Conservation (phyloP, 2,888 invertebrate species). For the Habrosyne pyritoides region DNA sequence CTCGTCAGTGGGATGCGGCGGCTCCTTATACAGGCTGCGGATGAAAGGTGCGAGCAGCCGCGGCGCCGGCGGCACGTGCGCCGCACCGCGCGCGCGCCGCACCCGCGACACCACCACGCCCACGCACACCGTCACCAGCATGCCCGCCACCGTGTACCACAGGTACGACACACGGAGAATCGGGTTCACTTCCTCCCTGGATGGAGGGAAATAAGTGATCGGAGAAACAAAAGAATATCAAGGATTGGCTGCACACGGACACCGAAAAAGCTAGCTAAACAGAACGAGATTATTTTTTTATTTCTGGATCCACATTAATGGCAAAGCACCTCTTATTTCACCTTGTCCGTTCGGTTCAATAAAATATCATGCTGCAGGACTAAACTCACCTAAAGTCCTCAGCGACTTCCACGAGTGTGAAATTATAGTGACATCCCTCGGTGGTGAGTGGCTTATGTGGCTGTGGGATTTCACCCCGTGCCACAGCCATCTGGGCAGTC, state of each 20-base stretch:
- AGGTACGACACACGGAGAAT: conserved; percentile 90
- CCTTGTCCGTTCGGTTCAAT: too few relatives aligned
- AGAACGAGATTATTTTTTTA: too few relatives aligned
- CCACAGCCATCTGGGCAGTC: conserved; percentile 85
- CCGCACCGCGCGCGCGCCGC: conserved; percentile 52
- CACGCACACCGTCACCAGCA: conserved; percentile 58
- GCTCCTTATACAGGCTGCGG: conserved; percentile 80
- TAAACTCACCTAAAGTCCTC: conserved; percentile 28
- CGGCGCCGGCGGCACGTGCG: conserved; percentile 65
- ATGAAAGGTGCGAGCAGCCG: conserved; percentile 88
- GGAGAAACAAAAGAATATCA: not conserved
- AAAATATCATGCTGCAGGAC: not conserved
- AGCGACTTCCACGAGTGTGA: conserved; percentile 55
- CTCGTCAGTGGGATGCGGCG: conserved; percentile 73
- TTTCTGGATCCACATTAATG: too few relatives aligned
- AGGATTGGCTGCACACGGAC: too few relatives aligned
- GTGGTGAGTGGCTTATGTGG: conserved; percentile 86
- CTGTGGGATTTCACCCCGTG: conserved; percentile 84
- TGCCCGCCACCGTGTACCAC: conserved; percentile 87
- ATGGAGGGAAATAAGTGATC: conserved; percentile 14
- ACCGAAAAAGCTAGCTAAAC: too few relatives aligned
- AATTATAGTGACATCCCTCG: conserved; percentile 86
- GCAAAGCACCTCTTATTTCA: too few relatives aligned
- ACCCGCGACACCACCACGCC: conserved; percentile 60
- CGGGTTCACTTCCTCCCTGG: conserved; percentile 82